phyloP scores from a whole-genome alignment of 1,140 invertebrate species.

The Diachasma alloeum region DNA sequence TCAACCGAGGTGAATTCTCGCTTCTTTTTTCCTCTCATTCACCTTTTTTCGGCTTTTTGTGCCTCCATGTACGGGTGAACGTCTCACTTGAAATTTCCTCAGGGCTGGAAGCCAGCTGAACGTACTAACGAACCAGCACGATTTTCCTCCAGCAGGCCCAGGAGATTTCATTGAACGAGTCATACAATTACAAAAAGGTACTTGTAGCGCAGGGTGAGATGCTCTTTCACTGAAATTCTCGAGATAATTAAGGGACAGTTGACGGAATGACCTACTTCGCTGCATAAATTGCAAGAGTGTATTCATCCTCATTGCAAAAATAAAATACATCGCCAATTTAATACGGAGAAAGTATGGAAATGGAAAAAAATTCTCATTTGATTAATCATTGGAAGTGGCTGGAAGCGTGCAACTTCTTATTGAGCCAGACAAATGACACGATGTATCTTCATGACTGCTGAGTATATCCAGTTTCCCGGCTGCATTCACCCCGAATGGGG shows the following conservation, averaged over 20 bases:
- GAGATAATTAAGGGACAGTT: conserved; percentile 18
- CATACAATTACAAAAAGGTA: background rate
- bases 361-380: background rate
- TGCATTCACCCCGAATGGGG: background rate
- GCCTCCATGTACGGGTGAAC: background rate
- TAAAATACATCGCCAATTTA: background rate
- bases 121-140: conserved; percentile 28
- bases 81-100: conserved; percentile 4
- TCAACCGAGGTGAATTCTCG: background rate
- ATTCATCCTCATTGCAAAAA: background rate
- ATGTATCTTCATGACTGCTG: conserved; percentile 17
- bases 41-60: background rate
- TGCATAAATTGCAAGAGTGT: background rate
- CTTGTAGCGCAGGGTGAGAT: background rate
- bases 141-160: conserved; percentile 5
- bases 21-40: background rate
- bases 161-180: conserved; percentile 3
- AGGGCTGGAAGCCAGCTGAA: conserved; percentile 12
- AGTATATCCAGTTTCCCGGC: conserved; percentile 15
- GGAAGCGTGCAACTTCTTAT: background rate
- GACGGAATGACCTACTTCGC: conserved; percentile 3
- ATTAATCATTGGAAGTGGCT: conserved; percentile 6
- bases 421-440: conserved; percentile 13
- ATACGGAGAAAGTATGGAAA: background rate
- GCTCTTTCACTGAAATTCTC: conserved; percentile 1